These are phyloP conservation scores for Tetheella fluctuosa DNA, from an alignment of 2,888 invertebrate species.

Conservation along the genomic window DNA sequence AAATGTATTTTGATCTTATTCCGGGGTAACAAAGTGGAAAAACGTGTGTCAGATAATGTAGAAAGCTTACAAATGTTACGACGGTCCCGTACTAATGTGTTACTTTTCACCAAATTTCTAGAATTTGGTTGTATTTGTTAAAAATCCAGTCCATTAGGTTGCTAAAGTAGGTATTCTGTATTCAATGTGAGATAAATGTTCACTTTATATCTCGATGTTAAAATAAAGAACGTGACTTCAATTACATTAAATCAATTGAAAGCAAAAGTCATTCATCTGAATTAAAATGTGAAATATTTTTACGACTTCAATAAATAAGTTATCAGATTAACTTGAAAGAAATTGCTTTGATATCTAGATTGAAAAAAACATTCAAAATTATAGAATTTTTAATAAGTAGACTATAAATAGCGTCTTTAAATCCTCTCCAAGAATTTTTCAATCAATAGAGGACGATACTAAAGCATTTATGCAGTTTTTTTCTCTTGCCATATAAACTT, in stretches of 20 bases:
- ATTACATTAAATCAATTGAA: neutral
- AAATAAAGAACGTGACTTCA: neutral
- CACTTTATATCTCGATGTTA: neutral
- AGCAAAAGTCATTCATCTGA: neutral
- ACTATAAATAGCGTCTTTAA: neutral
- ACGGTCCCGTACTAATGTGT: slow-evolving; percentile 21
- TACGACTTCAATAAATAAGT: neutral
- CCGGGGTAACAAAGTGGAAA: slow-evolving; percentile 28
- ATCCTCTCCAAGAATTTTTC: neutral
- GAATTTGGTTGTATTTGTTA: slow-evolving; percentile 18
- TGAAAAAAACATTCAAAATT: too few relatives aligned
- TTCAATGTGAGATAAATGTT: neutral
- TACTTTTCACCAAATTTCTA: slow-evolving; percentile 27
- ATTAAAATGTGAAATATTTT: neutral
- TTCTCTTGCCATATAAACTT: neutral
- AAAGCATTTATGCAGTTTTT: neutral
- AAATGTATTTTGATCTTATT: slow-evolving; percentile 23
- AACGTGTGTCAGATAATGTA: slow-evolving; percentile 24
- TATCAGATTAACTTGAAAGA: neutral
- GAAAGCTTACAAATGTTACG: slow-evolving; percentile 36
- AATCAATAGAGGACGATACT: neutral
- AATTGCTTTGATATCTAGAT: too few relatives aligned
- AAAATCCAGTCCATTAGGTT: neutral
- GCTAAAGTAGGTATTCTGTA: neutral
- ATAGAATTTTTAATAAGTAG: too few relatives aligned